Evolutionary conservation across 2,888 invertebrate genomes (phyloP).

Genomic region (Hoplodrina ambigua): DNA sequence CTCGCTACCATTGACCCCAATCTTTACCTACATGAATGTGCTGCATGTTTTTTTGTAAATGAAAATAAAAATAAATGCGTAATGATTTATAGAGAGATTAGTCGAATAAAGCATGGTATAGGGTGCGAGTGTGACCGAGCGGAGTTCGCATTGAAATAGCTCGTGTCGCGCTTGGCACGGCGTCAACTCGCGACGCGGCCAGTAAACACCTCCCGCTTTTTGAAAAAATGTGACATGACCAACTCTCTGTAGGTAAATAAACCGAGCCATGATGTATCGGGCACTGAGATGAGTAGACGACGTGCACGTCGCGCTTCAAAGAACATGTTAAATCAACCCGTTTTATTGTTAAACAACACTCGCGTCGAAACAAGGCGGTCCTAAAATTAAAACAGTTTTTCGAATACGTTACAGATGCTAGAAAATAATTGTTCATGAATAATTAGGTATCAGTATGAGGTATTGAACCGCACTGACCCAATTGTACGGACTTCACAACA

Average conservation of each 20-base stretch:
- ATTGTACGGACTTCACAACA: constrained; percentile 35
- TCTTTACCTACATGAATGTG: constrained; percentile 25
- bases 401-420: constrained; percentile 34
- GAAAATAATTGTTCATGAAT: constrained; percentile 42
- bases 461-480: constrained; percentile 49
- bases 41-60: constrained; percentile 33
- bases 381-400: constrained; percentile 59
- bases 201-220: constrained; percentile 78
- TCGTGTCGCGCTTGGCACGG: constrained; percentile 83
- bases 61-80: constrained; percentile 45
- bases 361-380: constrained; percentile 51
- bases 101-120: constrained; percentile 31
- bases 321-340: constrained; percentile 72
- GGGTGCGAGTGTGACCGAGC: constrained; percentile 61
- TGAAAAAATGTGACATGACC: constrained; percentile 80
- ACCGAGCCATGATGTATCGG: constrained; percentile 74
- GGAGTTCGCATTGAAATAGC: constrained; percentile 81
- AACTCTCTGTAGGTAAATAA: constrained; percentile 76
- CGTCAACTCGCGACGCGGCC: constrained; percentile 76
- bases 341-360: constrained; percentile 74
- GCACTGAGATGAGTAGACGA: constrained; percentile 67
- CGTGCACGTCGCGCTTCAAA: constrained; percentile 77
- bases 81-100: constrained; percentile 57
- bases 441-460: constrained; percentile 34
- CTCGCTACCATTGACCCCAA: constrained; percentile 57